These are phyloP conservation scores for Pseudomyrmex cubaensis DNA, from an alignment of 1,140 invertebrate genomes.

Conservation along the genomic window DNA sequence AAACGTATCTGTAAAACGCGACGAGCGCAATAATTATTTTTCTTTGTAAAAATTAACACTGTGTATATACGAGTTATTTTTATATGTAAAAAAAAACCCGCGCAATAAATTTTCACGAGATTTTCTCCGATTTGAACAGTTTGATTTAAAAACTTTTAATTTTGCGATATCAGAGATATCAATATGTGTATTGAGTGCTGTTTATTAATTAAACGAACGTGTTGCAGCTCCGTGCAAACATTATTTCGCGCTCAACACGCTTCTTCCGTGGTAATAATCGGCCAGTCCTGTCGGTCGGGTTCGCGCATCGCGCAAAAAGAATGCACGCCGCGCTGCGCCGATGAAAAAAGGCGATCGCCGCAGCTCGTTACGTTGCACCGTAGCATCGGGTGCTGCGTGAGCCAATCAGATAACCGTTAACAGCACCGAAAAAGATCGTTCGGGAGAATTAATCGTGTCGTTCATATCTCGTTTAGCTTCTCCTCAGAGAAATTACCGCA, in stretches of 20 bases:
- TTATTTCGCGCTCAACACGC: constrained; percentile 55
- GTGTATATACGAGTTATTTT: background rate
- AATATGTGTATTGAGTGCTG: constrained; percentile 29
- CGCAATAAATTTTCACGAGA: background rate
- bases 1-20: background rate
- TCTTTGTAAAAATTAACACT: no score
- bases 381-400: constrained; percentile 62
- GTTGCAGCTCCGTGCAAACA: constrained; percentile 40
- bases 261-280: constrained; percentile 52
- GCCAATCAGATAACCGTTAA: constrained; percentile 71
- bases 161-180: background rate
- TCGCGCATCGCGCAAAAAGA: constrained; percentile 50
- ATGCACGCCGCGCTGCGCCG: background rate
- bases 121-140: background rate
- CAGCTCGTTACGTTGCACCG: constrained; percentile 69
- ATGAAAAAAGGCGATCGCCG: constrained; percentile 61
- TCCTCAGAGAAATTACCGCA: constrained; percentile 57
- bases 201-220: constrained; percentile 56
- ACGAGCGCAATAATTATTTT: background rate
- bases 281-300: constrained; percentile 39
- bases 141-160: background rate
- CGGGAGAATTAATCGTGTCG: constrained; percentile 62
- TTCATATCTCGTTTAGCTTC: constrained; percentile 62
- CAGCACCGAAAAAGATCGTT: constrained; percentile 72
- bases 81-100: background rate